Conservation (phyloP, 2,797 vertebrate species). For the Denticeps clupeoides region DNA sequence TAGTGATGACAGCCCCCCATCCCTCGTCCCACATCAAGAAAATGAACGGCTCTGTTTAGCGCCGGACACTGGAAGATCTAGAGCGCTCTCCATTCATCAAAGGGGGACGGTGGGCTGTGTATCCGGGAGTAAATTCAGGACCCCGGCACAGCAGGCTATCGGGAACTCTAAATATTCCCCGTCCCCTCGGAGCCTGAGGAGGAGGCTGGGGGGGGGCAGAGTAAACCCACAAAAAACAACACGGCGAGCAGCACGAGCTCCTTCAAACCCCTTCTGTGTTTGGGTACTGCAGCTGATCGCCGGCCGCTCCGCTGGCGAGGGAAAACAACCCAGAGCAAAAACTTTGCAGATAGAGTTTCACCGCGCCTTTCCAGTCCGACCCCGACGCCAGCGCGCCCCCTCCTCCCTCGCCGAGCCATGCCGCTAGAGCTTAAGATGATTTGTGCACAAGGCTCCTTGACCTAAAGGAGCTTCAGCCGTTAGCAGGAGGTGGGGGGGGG, state of each 20-base stretch:
- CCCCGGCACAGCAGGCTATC: constrained; percentile 27
- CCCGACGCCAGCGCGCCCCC: constrained; percentile 15
- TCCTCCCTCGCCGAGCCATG: constrained; percentile 39
- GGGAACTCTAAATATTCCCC: constrained; percentile 15
- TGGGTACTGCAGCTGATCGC: constrained; percentile 47
- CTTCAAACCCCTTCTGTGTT: constrained; percentile 38
- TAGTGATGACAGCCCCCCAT: background rate
- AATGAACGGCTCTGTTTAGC: constrained; percentile 31
- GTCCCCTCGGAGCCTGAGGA: background rate
- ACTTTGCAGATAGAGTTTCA: constrained; percentile 76
- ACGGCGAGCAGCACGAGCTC: constrained; percentile 31
- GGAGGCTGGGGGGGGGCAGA: background rate
- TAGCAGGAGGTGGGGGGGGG: constrained; percentile 54
- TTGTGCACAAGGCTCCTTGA: constrained; percentile 70
- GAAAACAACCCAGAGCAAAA: constrained; percentile 61
- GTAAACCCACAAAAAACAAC: constrained; percentile 20
- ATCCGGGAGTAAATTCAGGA: constrained; percentile 26
- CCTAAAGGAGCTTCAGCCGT: constrained; percentile 58
- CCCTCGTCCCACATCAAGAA: constrained; percentile 8
- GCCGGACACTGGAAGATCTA: constrained; percentile 36
- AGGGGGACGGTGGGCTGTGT: constrained; percentile 22
- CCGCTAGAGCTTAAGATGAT: constrained; percentile 57
- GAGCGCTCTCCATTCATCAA: constrained; percentile 44
- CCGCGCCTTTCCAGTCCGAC: constrained; percentile 31
- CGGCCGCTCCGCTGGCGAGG: constrained; percentile 41